Evolutionary conservation across 35 echinoderm and acorn worm genomes (phyloP).

Genomic region (Holothuria glaberrima): DNA sequence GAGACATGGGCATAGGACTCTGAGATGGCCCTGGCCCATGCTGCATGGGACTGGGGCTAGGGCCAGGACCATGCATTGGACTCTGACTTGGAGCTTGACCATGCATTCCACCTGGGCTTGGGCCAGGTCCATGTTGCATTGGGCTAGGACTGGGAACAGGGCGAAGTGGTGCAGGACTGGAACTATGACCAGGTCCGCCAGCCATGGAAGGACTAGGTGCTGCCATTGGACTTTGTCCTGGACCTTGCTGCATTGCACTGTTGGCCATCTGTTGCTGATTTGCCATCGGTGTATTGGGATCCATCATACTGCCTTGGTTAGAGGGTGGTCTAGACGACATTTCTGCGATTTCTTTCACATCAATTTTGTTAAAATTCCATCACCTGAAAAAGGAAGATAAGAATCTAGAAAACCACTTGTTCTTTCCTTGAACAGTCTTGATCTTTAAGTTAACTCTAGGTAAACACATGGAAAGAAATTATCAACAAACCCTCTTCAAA

Average conservation of each 20-base stretch:
- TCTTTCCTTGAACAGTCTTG: no score
- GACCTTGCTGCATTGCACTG: constrained; percentile 35
- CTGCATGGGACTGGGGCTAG: constrained; percentile 72
- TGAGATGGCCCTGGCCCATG: constrained; percentile 59
- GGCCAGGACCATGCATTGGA: constrained; percentile 71
- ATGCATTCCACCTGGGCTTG: constrained; percentile 49
- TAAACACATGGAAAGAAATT: no score
- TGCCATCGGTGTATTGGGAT: constrained; percentile 41
- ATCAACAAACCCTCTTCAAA: no score
- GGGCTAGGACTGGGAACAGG: constrained; percentile 68
- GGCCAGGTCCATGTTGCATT: constrained; percentile 69
- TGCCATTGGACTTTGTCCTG: constrained; percentile 59
- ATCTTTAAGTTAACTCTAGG: no score
- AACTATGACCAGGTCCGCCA: constrained; percentile 18
- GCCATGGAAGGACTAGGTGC: constrained; percentile 56
- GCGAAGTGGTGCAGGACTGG: constrained; percentile 65
- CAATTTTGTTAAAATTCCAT: no score
- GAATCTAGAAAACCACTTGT: no score
- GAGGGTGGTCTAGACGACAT: constrained; percentile 55
- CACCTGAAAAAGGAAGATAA: no score
- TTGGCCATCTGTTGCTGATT: constrained; percentile 50
- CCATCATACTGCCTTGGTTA: constrained; percentile 59
- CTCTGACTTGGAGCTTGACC: constrained; percentile 59
- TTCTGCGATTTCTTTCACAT: not conserved
- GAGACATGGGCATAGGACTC: constrained; percentile 52